Base-by-base conservation (phyloP, 2,113 vertebrate species). In the Vulpes lagopus region DNA sequence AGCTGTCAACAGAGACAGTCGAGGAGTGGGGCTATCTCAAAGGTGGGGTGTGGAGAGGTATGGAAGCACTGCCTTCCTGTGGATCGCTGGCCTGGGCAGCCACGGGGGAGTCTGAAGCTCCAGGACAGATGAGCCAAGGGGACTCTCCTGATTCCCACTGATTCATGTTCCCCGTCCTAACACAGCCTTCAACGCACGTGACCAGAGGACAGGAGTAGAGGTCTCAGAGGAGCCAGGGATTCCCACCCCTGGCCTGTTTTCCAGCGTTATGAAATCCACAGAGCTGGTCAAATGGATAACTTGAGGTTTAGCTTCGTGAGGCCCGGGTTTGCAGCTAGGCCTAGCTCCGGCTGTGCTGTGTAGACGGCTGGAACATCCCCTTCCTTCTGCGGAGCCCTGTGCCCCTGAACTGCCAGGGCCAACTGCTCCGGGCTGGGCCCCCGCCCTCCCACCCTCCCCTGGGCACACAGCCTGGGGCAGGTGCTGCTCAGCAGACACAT, bases 391-490 rank as follows among this genome's bases (percentile, higher is more conserved):
- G 59, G 57, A 94, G 85, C 97, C 97, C 98, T 97, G 98, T 98
- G 97, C 97, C 90, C 98, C 99, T 98, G 97, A 98, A 99, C 98
- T 98, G 99, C 99, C 99, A 99, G 98, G 99, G 99, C 99, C 98
- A 98, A 98, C 98, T 98, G 98, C 98, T 71, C 98, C 30, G 9
- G 96, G 91, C 99, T 98, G 98, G 98, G 78, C 98, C 96, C 98
- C 98, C 98, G 97, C 98, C 95, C 23, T 98, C 99, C 99, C 99
- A 99, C 98, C 95, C 25, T 98, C 99, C 99, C 99, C 99, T 98
- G 98, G 98, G 98, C 98, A 98, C 98, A 98, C 98, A 98, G 99
- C 99, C 99, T 98, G 97, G 89, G 99, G 99, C 99, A 0, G 99
- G 99, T 99, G 99, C 99, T 99, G 99, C 98, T 99, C 99, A 99